phyloP scores from a whole-genome alignment of 2,113 vertebrate genomes.

The Protobothrops mucrosquamatus region DNA sequence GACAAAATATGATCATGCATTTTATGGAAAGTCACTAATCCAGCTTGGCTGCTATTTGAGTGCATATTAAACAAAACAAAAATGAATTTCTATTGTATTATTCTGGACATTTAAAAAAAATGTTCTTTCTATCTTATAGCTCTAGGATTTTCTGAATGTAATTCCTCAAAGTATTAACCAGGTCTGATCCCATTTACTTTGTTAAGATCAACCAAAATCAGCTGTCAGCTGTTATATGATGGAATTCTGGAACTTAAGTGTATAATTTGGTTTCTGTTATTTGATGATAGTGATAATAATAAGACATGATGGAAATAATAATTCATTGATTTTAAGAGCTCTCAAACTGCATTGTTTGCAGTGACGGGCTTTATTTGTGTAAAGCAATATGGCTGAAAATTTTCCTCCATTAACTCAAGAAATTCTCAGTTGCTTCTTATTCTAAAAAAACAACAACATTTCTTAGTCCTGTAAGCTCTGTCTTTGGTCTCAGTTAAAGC shows the following conservation, averaged over 20 bases:
- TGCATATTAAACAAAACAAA: not conserved
- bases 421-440: not conserved
- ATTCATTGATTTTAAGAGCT: not conserved
- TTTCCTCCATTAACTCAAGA: not conserved
- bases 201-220: not conserved
- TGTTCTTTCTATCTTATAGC: not conserved
- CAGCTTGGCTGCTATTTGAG: not conserved
- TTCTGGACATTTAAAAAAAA: not conserved
- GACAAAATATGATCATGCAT: not conserved
- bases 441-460: not conserved
- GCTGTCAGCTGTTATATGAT: not conserved
- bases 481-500: not conserved
- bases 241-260: not conserved
- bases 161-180: not conserved
- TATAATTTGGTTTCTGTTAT: not conserved
- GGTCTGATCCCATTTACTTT: not conserved
- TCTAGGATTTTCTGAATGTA: not conserved
- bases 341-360: not conserved
- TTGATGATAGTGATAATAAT: not conserved
- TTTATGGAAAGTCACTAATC: not conserved
- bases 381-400: not conserved
- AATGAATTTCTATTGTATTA: not conserved
- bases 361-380: not conserved
- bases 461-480: not conserved
- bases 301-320: not conserved